Conservation (phyloP, 2,888 invertebrate species). For the Epirrita christyi region DNA sequence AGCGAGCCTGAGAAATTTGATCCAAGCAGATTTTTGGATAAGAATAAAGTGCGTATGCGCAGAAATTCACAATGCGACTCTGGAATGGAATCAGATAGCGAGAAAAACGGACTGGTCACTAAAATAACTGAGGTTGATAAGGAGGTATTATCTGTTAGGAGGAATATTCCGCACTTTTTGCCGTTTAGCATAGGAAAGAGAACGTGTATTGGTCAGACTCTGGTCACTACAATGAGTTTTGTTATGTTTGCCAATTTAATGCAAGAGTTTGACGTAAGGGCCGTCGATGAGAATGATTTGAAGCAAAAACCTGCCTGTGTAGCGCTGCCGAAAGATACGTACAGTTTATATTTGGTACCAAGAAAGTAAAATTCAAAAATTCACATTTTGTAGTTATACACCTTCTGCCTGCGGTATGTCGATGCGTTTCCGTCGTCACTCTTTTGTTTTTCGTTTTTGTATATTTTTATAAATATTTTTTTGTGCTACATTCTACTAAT, state of each 20-base stretch:
- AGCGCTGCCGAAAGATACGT: constrained; percentile 90
- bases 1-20: constrained; percentile 88
- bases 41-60: constrained; percentile 59
- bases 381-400: constrained; percentile 4
- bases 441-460: background rate
- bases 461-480: too few relatives aligned
- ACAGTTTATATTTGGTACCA: constrained; percentile 85
- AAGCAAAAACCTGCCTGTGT: constrained; percentile 88
- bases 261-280: constrained; percentile 88
- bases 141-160: constrained; percentile 72
- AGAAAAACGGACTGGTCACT: constrained; percentile 54
- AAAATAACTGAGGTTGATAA: constrained; percentile 58
- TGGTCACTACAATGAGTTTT: constrained; percentile 91
- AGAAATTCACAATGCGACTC: constrained; percentile 82
- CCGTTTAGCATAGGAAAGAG: constrained; percentile 94
- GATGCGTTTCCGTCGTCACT: background rate
- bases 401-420: constrained; percentile 13
- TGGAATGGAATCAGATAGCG: constrained; percentile 82
- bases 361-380: constrained; percentile 65
- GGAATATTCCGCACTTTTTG: constrained; percentile 89
- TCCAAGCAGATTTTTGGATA: constrained; percentile 90
- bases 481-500: too few relatives aligned
- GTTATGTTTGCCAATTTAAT: constrained; percentile 89
- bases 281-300: constrained; percentile 79
- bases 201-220: constrained; percentile 93